These are phyloP conservation scores for Glyptemys insculpta DNA, from an alignment of 2,797 vertebrate genomes.

Conservation along the genomic window DNA sequence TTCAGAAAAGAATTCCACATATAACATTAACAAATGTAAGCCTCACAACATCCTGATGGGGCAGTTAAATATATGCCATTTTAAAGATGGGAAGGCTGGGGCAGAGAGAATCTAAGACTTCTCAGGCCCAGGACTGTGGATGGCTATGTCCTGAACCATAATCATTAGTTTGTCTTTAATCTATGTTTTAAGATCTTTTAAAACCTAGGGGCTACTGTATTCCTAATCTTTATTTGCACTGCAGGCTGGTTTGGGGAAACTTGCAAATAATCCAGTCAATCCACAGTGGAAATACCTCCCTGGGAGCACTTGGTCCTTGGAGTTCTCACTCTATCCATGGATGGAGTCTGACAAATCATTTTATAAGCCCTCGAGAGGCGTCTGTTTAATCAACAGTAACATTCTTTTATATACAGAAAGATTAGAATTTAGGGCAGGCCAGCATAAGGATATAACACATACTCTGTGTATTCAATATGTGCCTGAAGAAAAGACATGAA, in stretches of 20 bases:
- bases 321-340: background rate
- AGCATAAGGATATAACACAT: background rate
- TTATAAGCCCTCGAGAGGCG: background rate
- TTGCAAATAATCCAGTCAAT: conserved; percentile 34
- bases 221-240: conserved; percentile 18
- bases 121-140: background rate
- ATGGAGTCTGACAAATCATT: background rate
- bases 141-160: background rate
- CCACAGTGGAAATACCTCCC: background rate
- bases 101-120: background rate
- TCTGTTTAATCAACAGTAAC: conserved; percentile 6
- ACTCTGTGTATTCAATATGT: background rate
- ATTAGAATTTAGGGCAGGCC: background rate
- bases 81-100: background rate
- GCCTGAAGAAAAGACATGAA: background rate
- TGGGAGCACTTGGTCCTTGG: background rate
- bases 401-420: background rate
- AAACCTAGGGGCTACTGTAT: background rate
- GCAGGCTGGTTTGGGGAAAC: background rate
- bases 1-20: no score
- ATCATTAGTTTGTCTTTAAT: background rate
- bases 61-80: background rate
- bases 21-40: no score
- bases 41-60: background rate
- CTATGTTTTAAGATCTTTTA: no score